Evolutionary conservation across 1,140 invertebrate species (phyloP), one percentile per base, ranked within the genome.

Genomic region (Apis laboriosa): DNA sequence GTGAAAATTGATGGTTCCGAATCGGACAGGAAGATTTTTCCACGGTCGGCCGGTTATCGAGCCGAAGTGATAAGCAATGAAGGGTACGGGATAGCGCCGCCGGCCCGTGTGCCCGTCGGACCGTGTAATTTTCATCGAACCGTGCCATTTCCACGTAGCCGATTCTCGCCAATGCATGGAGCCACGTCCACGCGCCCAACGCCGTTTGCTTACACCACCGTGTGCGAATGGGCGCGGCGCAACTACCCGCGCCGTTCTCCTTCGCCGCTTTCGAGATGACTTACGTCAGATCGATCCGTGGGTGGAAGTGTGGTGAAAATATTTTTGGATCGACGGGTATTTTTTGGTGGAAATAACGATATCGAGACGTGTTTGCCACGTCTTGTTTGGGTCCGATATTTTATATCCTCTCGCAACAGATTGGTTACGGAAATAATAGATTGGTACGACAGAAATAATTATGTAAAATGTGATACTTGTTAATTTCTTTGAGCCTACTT

Each of bases 11-110:
- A 88, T 87, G 86, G 80, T 64, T 80, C 67, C 79, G 84, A 80
- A 77, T 85, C 86, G 84, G 84, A 85, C 86, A 83, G 86, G 67
- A 88, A 88, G 87, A 88, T 88, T 88, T 87, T 88, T 88, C 83
- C 83, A 88, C 79, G 83, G 83, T 85, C 85, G 83, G 43, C 24
- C 79, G 86, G 76, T 79, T 87, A 85, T 88, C 87, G 86, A 85
- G 66, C 72, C 86, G 71, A 88, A 84, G 83, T 88, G 87, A 88
- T 88, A 88, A 88, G 87, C 86, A 88, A 88, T 17, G 86, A 88
- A 80, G 86, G 77, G 58, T 74, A 67, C 51, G 58, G 75, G 86
- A 84, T 84, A 78, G 71, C 77, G 76, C 61, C 82, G 68, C 58
- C 19, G 76, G 75, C 60, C 66, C 60, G 34, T 66, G 58, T 76